Evolutionary conservation across 2,113 vertebrate genomes (phyloP).

Genomic region (rabbit (Oryctolagus cuniculus)): mOryCun1.1 NC_091434.1:173609501-173610000

Average conservation of each 20-base stretch:
- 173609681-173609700: background rate
- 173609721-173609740: background rate
- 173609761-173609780: conserved; percentile 31
- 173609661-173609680: background rate
- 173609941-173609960: background rate
- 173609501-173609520: background rate
- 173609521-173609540: background rate
- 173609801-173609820: conserved; percentile 53
- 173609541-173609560: background rate
- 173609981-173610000: conserved; percentile 26
- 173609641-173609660: conserved; percentile 50
- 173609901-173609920: background rate
- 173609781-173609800: background rate
- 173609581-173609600: conserved; percentile 33
- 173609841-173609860: conserved; percentile 39
- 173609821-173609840: conserved; percentile 44
- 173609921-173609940: background rate
- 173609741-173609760: background rate
- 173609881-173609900: conserved; percentile 56
- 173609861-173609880: conserved; percentile 51
- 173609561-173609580: background rate
- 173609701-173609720: background rate
- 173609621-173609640: conserved; percentile 67
- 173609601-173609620: conserved; percentile 31
- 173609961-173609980: background rate